Evolutionary conservation across 1,140 invertebrate genomes (phyloP).

Genomic region (Goniozus legneri): DNA sequence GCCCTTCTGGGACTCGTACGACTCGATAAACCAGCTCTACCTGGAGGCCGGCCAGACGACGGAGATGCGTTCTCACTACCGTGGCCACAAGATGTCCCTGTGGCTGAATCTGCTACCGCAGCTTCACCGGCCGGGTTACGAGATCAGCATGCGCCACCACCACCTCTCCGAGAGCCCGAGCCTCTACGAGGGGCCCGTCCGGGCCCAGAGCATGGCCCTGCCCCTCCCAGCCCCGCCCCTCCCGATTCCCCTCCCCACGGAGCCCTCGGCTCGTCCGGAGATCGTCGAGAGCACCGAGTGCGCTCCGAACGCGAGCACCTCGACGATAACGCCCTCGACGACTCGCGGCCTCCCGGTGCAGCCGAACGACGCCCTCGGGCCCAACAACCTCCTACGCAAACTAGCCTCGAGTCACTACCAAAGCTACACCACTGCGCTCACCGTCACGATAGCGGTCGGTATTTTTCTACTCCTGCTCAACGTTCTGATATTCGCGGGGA

Average conservation of each 20-base stretch:
- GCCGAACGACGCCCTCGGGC: slow-evolving; percentile 38
- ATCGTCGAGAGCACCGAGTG: slow-evolving; percentile 42
- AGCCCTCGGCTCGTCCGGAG: slow-evolving; percentile 42
- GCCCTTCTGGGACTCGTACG: slow-evolving; percentile 85
- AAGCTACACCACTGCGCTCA: slow-evolving; percentile 84
- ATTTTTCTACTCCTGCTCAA: slow-evolving; percentile 86
- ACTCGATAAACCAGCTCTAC: slow-evolving; percentile 84
- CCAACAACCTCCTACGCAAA: slow-evolving; percentile 69
- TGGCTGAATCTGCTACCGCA: slow-evolving; percentile 90
- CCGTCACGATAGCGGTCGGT: slow-evolving; percentile 90
- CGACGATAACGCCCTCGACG: slow-evolving; percentile 42
- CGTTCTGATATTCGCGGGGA: slow-evolving; percentile 89
- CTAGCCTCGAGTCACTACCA: slow-evolving; percentile 77
- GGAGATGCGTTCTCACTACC: slow-evolving; percentile 77
- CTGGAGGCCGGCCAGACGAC: slow-evolving; percentile 73
- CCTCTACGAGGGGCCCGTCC: slow-evolving; percentile 68
- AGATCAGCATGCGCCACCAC: slow-evolving; percentile 75
- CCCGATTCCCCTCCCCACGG: slow-evolving; percentile 49
- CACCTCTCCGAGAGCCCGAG: slow-evolving; percentile 68
- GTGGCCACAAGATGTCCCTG: slow-evolving; percentile 87
- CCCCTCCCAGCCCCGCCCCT: slow-evolving; percentile 54
- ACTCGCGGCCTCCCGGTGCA: slow-evolving; percentile 36
- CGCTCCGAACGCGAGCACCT: slow-evolving; percentile 47
- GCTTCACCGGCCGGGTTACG: slow-evolving; percentile 73
- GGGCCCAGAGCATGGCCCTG: slow-evolving; percentile 65